phyloP scores from a whole-genome alignment of 2,797 vertebrate species.

The Ctenopoma multispine region DNA sequence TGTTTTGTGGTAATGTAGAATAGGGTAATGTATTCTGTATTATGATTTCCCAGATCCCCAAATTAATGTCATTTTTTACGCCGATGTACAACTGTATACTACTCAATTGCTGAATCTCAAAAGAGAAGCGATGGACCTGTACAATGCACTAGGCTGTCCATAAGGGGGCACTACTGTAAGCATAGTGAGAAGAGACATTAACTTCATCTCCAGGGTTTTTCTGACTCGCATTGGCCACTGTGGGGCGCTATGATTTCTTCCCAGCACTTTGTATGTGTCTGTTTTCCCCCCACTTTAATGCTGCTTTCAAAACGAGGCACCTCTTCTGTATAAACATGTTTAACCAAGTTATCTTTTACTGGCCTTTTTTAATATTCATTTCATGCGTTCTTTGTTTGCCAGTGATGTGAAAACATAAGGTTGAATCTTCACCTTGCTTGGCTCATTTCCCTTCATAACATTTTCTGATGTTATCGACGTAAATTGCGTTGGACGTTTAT shows the following conservation, averaged over 20 bases:
- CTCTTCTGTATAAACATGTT: not conserved
- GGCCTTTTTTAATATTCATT: not conserved
- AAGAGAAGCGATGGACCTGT: too few relatives aligned
- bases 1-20: not conserved
- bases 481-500: too few relatives aligned
- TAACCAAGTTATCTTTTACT: not conserved
- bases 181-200: not conserved
- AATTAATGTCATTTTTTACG: not conserved
- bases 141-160: slow-evolving; percentile 32
- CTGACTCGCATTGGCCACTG: slow-evolving; percentile 19
- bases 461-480: not conserved
- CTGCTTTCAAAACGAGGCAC: too few relatives aligned
- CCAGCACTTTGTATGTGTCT: not conserved
- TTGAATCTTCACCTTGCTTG: too few relatives aligned
- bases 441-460: not conserved
- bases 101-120: not conserved
- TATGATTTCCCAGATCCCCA: not conserved
- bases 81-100: too few relatives aligned
- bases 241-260: not conserved
- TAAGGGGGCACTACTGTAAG: slow-evolving; percentile 30
- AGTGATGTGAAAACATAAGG: not conserved
- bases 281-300: not conserved
- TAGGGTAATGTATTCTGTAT: not conserved
- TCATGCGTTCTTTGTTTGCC: not conserved
- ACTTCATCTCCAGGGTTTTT: not conserved